A percentile compares a stretch with the other conserved stretches of the same genome.
phyloP scores from a whole-genome alignment of 2,797 vertebrate genomes.

The Mastacembelus armatus region DNA sequence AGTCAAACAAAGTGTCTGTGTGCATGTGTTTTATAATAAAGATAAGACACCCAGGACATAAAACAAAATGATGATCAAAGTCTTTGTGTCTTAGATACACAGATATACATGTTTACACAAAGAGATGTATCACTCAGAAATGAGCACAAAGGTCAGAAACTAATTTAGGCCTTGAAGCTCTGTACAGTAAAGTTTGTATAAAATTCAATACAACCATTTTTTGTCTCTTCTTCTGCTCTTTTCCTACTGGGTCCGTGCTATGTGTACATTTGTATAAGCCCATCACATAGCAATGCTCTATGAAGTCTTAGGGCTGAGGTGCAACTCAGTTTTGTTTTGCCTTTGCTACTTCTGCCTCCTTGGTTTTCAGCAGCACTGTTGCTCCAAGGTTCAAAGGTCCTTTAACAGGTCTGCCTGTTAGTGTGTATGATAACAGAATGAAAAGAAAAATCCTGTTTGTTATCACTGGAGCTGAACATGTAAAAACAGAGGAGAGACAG shows the following conservation, averaged over 20 bases:
- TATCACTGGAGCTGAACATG: constrained; percentile 3
- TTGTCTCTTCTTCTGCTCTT: background rate
- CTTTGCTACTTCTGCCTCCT: background rate
- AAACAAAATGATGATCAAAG: constrained; percentile 36
- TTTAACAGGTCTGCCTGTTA: background rate
- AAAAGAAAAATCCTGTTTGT: constrained; percentile 3
- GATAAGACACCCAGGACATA: constrained; percentile 44
- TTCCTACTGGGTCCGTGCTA: background rate
- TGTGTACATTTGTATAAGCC: constrained; percentile 1
- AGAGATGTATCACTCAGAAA: constrained; percentile 16
- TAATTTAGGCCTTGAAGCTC: background rate
- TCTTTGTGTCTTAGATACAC: constrained; percentile 28
- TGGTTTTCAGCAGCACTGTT: constrained; percentile 11
- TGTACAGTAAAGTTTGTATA: background rate
- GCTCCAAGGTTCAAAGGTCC: constrained; percentile 34
- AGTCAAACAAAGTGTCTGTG: constrained; percentile 29
- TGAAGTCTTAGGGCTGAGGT: constrained; percentile 8
- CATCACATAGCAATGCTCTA: too few relatives aligned
- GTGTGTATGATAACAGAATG: constrained; percentile 4
- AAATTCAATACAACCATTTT: background rate
- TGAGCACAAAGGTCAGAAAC: background rate
- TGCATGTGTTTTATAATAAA: constrained; percentile 43
- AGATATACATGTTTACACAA: background rate
- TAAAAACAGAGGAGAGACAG: background rate
- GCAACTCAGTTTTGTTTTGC: constrained; percentile 34